Evolutionary conservation across 2,888 invertebrate genomes (phyloP).

Genomic region (Andrena haemorrhoa): DNA sequence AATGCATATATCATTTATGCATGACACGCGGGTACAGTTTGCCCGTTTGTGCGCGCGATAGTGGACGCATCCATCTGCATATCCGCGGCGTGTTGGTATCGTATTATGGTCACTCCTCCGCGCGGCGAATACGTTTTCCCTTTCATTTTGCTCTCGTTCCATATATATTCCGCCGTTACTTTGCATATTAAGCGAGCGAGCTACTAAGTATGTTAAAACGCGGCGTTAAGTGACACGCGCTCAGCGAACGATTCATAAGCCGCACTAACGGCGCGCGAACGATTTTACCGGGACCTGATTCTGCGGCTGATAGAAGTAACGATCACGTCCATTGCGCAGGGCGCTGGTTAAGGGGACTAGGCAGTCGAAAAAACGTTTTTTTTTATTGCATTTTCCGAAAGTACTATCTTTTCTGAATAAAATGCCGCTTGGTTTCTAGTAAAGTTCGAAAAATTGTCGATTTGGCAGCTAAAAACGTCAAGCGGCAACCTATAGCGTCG

Average conservation of each 20-base stretch:
- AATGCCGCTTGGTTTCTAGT: too few relatives aligned
- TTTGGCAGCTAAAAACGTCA: too few relatives aligned
- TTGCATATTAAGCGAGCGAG: slow-evolving; percentile 52
- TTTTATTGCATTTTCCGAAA: too few relatives aligned
- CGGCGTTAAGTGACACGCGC: background rate
- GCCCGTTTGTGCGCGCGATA: slow-evolving; percentile 22
- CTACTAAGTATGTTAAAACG: slow-evolving; percentile 37
- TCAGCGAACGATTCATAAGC: slow-evolving; percentile 9
- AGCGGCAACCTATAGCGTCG: too few relatives aligned
- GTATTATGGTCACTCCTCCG: slow-evolving; percentile 58
- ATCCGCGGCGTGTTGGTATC: slow-evolving; percentile 29
- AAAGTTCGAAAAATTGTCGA: too few relatives aligned
- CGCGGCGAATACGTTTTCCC: slow-evolving; percentile 43
- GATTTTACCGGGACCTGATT: slow-evolving; percentile 23
- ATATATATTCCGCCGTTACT: slow-evolving; percentile 42
- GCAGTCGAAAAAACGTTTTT: too few relatives aligned
- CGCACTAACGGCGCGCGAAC: slow-evolving; percentile 15
- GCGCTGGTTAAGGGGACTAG: too few relatives aligned
- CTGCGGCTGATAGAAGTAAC: slow-evolving; percentile 1
- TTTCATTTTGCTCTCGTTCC: slow-evolving; percentile 61
- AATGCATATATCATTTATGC: slow-evolving; percentile 67
- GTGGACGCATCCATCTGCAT: slow-evolving; percentile 53
- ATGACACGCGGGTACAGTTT: slow-evolving; percentile 50
- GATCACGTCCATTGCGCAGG: background rate
- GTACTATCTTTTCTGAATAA: too few relatives aligned